Evolutionary conservation across 2,113 vertebrate genomes (phyloP).

Genomic region (Dasypus novemcinctus): DNA sequence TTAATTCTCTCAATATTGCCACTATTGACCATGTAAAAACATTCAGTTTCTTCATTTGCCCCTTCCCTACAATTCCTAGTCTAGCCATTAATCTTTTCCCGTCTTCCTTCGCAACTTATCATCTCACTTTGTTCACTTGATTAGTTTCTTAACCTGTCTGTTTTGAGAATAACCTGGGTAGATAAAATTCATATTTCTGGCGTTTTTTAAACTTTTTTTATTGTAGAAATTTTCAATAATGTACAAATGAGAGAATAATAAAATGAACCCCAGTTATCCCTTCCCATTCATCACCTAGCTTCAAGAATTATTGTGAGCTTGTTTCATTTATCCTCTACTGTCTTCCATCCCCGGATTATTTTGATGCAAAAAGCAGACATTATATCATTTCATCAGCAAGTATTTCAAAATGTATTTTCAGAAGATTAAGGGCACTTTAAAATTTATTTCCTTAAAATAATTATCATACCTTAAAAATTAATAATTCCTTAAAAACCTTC

Average conservation of each 20-base stretch:
- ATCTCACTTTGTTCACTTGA: slow-evolving; percentile 8
- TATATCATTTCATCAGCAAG: neutral
- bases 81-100: neutral
- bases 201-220: neutral
- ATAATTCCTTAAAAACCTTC: neutral
- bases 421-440: neutral
- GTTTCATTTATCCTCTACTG: neutral
- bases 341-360: neutral
- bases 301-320: neutral
- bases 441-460: neutral
- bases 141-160: neutral
- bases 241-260: neutral
- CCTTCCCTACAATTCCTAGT: neutral
- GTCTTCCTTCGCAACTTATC: neutral
- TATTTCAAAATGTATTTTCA: neutral
- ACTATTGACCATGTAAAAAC: neutral
- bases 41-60: neutral
- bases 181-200: neutral
- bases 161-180: neutral
- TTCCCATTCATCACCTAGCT: neutral
- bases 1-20: neutral
- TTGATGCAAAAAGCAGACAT: neutral
- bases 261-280: neutral
- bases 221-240: neutral
- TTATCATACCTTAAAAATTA: neutral